Conservation (phyloP, 2,113 vertebrate genomes). For the Regulus satrapa region DNA sequence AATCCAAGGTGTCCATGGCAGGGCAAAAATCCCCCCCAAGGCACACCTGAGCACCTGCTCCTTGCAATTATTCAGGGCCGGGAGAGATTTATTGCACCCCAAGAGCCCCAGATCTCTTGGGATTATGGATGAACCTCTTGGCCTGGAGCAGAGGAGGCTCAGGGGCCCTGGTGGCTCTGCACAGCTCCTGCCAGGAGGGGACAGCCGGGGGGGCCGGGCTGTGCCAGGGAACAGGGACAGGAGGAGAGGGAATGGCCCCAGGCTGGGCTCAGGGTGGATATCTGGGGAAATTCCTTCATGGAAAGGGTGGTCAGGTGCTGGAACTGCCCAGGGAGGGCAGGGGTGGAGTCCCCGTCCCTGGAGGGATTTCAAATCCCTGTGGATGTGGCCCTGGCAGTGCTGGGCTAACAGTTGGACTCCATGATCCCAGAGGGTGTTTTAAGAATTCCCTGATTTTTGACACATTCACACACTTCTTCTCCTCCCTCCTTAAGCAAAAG, state of each 20-base stretch:
- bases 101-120: neutral
- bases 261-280: neutral
- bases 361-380: neutral
- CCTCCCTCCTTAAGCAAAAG: neutral
- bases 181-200: neutral
- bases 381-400: neutral
- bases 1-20: no score
- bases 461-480: rapidly evolving
- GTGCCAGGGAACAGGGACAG: neutral
- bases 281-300: rapidly evolving
- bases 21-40: rapidly evolving
- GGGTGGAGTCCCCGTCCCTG: rapidly evolving
- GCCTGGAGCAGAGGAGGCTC: neutral
- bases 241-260: neutral
- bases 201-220: neutral
- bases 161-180: neutral
- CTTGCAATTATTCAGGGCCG: neutral
- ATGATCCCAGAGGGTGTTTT: rapidly evolving
- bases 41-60: neutral
- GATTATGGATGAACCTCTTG: neutral
- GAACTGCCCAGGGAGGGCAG: neutral
- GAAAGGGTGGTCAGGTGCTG: rapidly evolving
- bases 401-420: neutral
- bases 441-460: neutral
- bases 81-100: neutral